Percentiles rank a stretch among this genome's conserved stretches.
phyloP scores from a whole-genome alignment of 1,140 invertebrate species.

The Pinna nobilis region DNA sequence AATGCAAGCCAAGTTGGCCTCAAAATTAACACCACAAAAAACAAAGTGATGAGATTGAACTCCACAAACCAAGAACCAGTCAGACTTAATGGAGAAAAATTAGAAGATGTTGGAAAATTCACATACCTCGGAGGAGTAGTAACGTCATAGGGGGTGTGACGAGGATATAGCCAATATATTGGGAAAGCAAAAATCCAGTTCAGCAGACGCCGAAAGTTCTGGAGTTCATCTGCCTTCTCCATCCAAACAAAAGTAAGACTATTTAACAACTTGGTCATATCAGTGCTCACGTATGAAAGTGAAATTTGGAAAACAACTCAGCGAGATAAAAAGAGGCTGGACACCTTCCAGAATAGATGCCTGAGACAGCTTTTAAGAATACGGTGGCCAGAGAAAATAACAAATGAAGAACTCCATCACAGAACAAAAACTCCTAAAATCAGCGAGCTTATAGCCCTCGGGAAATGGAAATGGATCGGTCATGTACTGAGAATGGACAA shows the following conservation, averaged over 20 bases:
- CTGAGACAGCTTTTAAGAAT: conserved; percentile 2
- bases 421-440: conserved; percentile 1
- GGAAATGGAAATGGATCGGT: conserved; percentile 17
- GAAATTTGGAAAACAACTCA: conserved; percentile 22
- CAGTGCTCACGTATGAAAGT: conserved; percentile 5
- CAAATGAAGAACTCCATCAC: conserved; percentile 25
- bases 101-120: conserved; percentile 8
- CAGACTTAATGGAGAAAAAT: not conserved
- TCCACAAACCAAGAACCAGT: not conserved
- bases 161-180: conserved; percentile 5
- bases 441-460: not conserved
- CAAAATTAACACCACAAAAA: conserved; percentile 15
- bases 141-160: not conserved
- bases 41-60: not conserved
- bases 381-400: conserved; percentile 11
- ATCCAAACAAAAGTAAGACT: conserved; percentile 15
- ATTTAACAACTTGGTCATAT: conserved; percentile 23
- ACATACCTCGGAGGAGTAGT: conserved; percentile 4
- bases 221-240: not conserved
- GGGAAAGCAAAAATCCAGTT: conserved; percentile 18
- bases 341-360: conserved; percentile 15
- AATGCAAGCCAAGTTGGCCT: not conserved
- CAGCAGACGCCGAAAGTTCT: not conserved
- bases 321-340: conserved; percentile 20
- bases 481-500: conserved; percentile 21